phyloP scores from a whole-genome alignment of 1,140 invertebrate species.

The Maniola jurtina region DNA sequence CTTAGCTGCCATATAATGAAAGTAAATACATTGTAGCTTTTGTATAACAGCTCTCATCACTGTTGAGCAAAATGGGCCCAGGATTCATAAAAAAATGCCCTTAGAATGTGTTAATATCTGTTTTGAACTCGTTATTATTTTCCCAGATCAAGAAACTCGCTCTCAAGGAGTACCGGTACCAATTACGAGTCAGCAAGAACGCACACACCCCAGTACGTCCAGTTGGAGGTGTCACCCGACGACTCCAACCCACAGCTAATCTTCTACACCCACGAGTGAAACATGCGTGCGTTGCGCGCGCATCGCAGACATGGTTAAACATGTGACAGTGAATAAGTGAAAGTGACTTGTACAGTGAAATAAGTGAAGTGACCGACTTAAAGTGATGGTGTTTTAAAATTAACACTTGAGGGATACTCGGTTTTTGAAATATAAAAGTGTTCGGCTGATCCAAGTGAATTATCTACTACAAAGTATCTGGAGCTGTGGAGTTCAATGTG shows the following conservation, averaged over 20 bases:
- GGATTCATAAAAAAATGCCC: too few species aligned
- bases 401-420: background rate
- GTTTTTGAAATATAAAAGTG: too few species aligned
- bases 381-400: background rate
- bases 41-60: too few species aligned
- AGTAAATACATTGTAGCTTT: too few species aligned
- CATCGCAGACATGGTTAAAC: slow-evolving; percentile 16
- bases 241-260: slow-evolving; percentile 70
- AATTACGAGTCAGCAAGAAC: slow-evolving; percentile 66
- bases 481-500: too few species aligned
- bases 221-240: slow-evolving; percentile 66
- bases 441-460: too few species aligned
- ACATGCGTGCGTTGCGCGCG: slow-evolving; percentile 1
- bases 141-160: slow-evolving; percentile 69
- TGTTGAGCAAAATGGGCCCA: too few species aligned
- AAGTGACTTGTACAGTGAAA: slow-evolving; percentile 4
- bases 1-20: too few species aligned
- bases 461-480: too few species aligned
- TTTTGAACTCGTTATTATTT: slow-evolving; percentile 5
- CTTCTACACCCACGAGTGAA: slow-evolving; percentile 70
- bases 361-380: background rate
- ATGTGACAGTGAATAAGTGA: slow-evolving; percentile 5
- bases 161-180: slow-evolving; percentile 58
- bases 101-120: background rate
- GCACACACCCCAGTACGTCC: slow-evolving; percentile 62